phyloP scores from a whole-genome alignment of 1,140 invertebrate species.

The Pinna nobilis region DNA sequence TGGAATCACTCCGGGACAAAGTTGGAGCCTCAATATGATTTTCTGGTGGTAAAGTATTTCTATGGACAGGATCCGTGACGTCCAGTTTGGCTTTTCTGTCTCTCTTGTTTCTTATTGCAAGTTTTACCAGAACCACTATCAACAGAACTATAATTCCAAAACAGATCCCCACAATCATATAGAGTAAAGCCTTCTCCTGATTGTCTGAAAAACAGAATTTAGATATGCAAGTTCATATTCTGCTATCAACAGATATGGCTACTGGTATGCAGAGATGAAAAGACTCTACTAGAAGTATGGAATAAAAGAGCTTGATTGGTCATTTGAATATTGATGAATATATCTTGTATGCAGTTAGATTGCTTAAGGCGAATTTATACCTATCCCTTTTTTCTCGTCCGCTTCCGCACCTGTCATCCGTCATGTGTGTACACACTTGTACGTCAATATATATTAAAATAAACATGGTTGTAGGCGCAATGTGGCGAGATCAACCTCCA shows the following conservation, averaged over 20 bases:
- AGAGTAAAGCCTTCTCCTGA: slow-evolving; percentile 85
- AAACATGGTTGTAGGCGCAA: no score
- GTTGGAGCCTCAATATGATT: slow-evolving; percentile 50
- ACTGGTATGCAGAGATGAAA: no score
- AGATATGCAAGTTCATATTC: not conserved
- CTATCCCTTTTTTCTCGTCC: no score
- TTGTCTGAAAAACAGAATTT: slow-evolving; percentile 79
- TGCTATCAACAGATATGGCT: slow-evolving; percentile 4
- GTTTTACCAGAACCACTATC: slow-evolving; percentile 80
- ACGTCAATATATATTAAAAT: no score
- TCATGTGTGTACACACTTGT: no score
- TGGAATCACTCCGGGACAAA: slow-evolving; percentile 56
- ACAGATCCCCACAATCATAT: slow-evolving; percentile 83
- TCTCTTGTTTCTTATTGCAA: slow-evolving; percentile 80
- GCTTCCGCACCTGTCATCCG: no score
- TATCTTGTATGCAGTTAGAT: no score
- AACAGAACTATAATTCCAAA: slow-evolving; percentile 82
- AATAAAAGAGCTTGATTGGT: no score
- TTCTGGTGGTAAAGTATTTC: slow-evolving; percentile 43
- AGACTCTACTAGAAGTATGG: no score
- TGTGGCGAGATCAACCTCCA: no score
- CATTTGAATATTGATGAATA: no score
- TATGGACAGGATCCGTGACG: slow-evolving; percentile 80
- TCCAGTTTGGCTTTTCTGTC: slow-evolving; percentile 79
- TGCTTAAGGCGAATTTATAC: no score